Percentiles rank a stretch among this genome's conserved stretches.
Evolutionary conservation across 2,113 vertebrate species (phyloP).

Genomic region (Nannospalax galili): DNA sequence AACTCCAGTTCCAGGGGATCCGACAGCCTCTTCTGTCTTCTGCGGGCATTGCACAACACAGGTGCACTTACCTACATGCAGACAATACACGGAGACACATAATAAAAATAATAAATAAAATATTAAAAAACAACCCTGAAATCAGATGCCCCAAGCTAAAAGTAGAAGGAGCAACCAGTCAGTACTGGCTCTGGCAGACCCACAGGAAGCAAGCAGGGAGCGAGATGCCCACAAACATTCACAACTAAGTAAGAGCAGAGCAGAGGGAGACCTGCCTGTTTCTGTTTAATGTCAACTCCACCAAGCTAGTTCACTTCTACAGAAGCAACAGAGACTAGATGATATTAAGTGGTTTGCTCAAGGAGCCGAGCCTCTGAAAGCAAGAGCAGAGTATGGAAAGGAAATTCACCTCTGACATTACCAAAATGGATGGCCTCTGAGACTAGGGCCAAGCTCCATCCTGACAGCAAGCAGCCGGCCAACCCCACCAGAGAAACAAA

Average conservation of each 20-base stretch:
- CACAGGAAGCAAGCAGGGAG: fast-evolving
- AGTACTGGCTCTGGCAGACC: not conserved
- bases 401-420: fast-evolving
- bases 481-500: too few species aligned
- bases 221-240: not conserved
- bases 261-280: not conserved
- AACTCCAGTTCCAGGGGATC: too few species aligned
- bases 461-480: fast-evolving
- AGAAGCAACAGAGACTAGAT: not conserved
- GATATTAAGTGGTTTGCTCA: not conserved
- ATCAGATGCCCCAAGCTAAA: not conserved
- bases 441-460: not conserved
- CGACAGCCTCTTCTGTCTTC: too few species aligned
- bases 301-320: fast-evolving
- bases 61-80: too few species aligned
- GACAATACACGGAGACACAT: too few species aligned
- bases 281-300: not conserved
- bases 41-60: too few species aligned
- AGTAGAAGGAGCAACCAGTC: too few species aligned
- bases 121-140: too few species aligned
- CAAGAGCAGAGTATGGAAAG: not conserved
- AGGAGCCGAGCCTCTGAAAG: not conserved
- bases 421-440: not conserved
- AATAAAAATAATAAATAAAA: too few species aligned
- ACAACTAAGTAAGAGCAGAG: not conserved